phyloP scores from a whole-genome alignment of 2,888 invertebrate genomes.

The Ernsta delagoae region DNA sequence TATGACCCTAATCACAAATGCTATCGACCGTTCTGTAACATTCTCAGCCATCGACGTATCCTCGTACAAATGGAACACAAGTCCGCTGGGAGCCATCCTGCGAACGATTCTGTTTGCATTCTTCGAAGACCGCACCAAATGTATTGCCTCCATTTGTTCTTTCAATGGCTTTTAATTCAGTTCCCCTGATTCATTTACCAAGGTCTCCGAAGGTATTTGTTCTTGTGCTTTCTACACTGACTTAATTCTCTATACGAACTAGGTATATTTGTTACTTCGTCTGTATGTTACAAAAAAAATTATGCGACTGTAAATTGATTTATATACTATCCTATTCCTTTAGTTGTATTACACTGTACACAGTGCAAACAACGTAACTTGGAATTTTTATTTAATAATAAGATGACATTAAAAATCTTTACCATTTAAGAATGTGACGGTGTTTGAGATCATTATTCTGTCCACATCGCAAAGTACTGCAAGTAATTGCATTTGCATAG shows the following conservation, averaged over 20 bases:
- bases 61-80: slow-evolving; percentile 29
- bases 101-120: slow-evolving; percentile 35
- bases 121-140: slow-evolving; percentile 39
- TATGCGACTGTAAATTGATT: too few relatives aligned
- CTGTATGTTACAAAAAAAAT: too few relatives aligned
- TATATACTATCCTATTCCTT: too few relatives aligned
- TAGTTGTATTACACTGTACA: too few relatives aligned
- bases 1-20: slow-evolving; percentile 8
- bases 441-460: background rate
- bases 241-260: background rate
- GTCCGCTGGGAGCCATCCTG: slow-evolving; percentile 28
- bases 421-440: background rate
- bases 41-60: slow-evolving; percentile 28
- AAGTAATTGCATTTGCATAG: background rate
- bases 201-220: slow-evolving; percentile 23
- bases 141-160: slow-evolving; percentile 45
- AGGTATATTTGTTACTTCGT: too few relatives aligned
- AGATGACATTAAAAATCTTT: background rate
- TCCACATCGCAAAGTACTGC: background rate
- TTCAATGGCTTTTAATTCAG: slow-evolving; percentile 44
- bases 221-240: slow-evolving; percentile 12
- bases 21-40: slow-evolving; percentile 15
- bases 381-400: too few relatives aligned
- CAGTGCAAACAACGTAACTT: too few relatives aligned
- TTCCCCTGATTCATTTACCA: slow-evolving; percentile 34